Evolutionary conservation across 2,113 vertebrate species (phyloP).

Genomic region (Bucco capensis): DNA sequence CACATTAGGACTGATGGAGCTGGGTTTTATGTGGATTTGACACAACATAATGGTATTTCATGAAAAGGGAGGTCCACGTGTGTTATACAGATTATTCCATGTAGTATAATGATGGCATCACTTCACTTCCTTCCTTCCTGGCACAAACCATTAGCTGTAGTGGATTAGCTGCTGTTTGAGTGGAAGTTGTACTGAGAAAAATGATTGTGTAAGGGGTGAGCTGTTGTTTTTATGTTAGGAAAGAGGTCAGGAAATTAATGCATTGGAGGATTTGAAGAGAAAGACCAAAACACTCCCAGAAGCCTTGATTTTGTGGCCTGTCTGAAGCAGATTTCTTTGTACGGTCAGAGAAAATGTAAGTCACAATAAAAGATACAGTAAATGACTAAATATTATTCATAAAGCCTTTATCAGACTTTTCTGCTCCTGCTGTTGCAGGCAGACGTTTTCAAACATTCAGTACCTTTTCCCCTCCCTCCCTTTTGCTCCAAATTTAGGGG

Average conservation of each 20-base stretch:
- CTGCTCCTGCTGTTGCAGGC: background rate
- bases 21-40: background rate
- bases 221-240: background rate
- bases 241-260: slow-evolving; percentile 1
- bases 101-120: background rate
- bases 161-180: background rate
- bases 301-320: background rate
- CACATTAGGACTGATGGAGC: background rate
- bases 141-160: slow-evolving; percentile 10
- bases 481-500: background rate
- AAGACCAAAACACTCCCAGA: background rate
- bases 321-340: slow-evolving; percentile 4
- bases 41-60: background rate
- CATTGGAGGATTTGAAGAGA: background rate
- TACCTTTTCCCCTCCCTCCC: background rate
- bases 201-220: background rate
- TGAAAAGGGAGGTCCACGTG: background rate
- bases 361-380: background rate
- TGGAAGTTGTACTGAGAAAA: background rate
- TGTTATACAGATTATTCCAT: background rate
- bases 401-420: background rate
- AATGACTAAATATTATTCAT: background rate
- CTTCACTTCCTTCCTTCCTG: slow-evolving; percentile 3
- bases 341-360: background rate
- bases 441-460: background rate